Conservation (phyloP, 2,113 vertebrate species). For the Orycteropus afer region DNA sequence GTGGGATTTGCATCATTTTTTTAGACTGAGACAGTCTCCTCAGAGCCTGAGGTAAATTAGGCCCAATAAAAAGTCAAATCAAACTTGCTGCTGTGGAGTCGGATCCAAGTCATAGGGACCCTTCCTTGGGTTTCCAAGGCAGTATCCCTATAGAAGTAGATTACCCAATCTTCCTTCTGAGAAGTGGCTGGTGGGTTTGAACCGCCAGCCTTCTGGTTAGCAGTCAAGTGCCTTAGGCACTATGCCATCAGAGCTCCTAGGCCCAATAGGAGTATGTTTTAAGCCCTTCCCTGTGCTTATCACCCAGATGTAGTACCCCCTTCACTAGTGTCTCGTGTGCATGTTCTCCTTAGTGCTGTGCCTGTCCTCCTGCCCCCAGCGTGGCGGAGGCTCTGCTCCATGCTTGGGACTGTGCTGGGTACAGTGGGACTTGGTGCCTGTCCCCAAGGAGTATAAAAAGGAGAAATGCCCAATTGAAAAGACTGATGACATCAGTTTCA, state of each 20-base stretch:
- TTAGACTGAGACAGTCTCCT: neutral
- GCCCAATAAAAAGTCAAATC: too few species aligned
- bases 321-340: rapidly evolving
- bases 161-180: too few species aligned
- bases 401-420: too few species aligned
- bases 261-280: too few species aligned
- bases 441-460: neutral
- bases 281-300: neutral
- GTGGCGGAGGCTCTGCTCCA: neutral
- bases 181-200: too few species aligned
- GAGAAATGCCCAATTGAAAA: neutral
- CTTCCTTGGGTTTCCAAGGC: too few species aligned
- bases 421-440: neutral
- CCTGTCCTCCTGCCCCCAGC: rapidly evolving
- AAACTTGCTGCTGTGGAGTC: too few species aligned
- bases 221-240: too few species aligned
- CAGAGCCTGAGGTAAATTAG: neutral
- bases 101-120: too few species aligned
- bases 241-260: too few species aligned
- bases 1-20: neutral
- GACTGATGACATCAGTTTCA: neutral
- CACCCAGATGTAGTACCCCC: neutral
- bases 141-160: too few species aligned
- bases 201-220: too few species aligned
- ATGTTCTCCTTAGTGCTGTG: neutral